phyloP scores from a whole-genome alignment of 2,888 invertebrate species.

The Phorcus lineatus region DNA sequence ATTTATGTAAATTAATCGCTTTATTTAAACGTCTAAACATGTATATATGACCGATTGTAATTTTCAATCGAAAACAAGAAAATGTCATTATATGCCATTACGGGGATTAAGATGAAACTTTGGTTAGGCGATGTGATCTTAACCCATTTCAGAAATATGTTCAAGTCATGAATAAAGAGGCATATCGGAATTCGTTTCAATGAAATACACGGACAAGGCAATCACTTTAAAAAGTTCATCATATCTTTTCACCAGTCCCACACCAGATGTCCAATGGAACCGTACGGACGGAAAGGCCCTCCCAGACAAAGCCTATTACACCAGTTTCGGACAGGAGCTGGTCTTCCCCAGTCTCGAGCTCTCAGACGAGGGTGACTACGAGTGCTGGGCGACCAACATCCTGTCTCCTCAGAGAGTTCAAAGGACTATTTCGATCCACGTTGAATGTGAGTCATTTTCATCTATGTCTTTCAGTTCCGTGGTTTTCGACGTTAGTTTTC shows the following conservation, averaged over 20 bases:
- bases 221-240: neutral
- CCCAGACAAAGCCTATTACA: constrained; percentile 76
- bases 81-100: too few relatives aligned
- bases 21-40: too few relatives aligned
- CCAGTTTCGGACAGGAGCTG: constrained; percentile 97
- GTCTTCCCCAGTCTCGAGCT: constrained; percentile 67
- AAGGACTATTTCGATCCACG: constrained; percentile 72
- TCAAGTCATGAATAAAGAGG: too few relatives aligned
- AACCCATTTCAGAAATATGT: too few relatives aligned
- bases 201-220: too few relatives aligned
- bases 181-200: too few relatives aligned
- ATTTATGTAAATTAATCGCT: too few relatives aligned
- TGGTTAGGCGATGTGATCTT: too few relatives aligned
- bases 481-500: neutral
- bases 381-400: constrained; percentile 81
- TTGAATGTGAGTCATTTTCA: constrained; percentile 73
- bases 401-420: constrained; percentile 65
- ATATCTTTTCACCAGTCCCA: constrained; percentile 80
- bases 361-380: constrained; percentile 93
- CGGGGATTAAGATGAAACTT: too few relatives aligned
- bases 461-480: neutral
- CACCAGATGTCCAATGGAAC: constrained; percentile 95
- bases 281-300: constrained; percentile 85
- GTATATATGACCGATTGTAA: too few relatives aligned
- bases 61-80: too few relatives aligned